Evolutionary conservation across 2,113 vertebrate species (phyloP).

Genomic region (Grallaria varia): DNA sequence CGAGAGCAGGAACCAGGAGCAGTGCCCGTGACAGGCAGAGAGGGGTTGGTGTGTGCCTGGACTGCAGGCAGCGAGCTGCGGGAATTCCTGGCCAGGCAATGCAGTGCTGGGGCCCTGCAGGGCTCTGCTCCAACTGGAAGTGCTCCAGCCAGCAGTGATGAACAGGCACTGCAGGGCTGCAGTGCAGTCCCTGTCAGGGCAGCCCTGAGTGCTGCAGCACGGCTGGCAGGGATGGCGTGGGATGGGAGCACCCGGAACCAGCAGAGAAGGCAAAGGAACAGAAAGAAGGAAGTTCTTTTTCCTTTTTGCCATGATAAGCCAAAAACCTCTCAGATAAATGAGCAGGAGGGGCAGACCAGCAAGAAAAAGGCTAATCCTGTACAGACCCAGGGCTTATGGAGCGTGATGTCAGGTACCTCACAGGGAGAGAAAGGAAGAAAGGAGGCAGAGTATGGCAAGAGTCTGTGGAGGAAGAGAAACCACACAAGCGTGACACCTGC

Average conservation of each 20-base stretch:
- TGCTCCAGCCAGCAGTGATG: background rate
- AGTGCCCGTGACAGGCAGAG: background rate
- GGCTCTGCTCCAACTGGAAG: background rate
- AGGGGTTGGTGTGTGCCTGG: fast-evolving
- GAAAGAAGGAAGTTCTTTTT: background rate
- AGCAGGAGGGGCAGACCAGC: background rate
- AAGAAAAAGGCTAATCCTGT: background rate
- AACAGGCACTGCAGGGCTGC: background rate
- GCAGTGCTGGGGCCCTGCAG: background rate
- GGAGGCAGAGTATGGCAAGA: background rate
- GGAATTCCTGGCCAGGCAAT: background rate
- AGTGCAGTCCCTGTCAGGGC: background rate
- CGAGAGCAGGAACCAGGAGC: background rate
- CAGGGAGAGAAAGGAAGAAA: background rate
- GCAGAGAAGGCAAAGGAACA: background rate
- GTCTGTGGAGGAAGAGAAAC: background rate
- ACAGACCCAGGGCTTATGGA: background rate
- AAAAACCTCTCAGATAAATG: background rate
- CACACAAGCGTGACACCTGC: fast-evolving
- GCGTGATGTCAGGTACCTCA: background rate
- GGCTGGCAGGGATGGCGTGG: background rate
- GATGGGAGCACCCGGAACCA: background rate
- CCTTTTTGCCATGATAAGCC: background rate
- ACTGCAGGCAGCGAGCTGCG: background rate
- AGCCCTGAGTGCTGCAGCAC: background rate